Base-by-base conservation (phyloP, 2,113 vertebrate species). In the Channa maculata region DNA sequence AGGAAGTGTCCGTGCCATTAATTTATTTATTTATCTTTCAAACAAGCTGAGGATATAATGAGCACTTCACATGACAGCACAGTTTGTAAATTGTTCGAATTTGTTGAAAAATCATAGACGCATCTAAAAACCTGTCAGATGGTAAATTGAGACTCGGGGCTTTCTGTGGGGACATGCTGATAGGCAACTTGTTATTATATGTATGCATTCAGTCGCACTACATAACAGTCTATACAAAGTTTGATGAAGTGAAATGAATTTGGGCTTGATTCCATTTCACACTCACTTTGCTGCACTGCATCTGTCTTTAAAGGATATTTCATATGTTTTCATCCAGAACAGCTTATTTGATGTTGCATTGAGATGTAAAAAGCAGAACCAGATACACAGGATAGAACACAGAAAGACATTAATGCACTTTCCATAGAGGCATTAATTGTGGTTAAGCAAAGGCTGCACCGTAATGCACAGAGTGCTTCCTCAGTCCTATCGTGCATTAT, bases 381-480 rank as follows among this genome's bases (percentile, higher is more conserved):
- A 64, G 75, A 83, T 61, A 39, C 8, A 37, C 24, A 41, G 72
- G 59, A 79, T 71, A 60, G 6, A 58, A 13, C 41, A 34, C 3
- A 57, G 7, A 63, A 58, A 68, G 39, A 61, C 39, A 34, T 79
- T 75, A 88, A 87, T 84, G 84, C 82, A 90, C 61, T 79, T 63
- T 61, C n/a, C 75, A 36, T 24, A 24, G 14, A 15, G 65, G 38
- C 68, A 81, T 75, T 76, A 71, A 67, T 69, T 85, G 84, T 86
- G 86, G 79, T 89, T 89, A 86, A 91, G 85, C 79, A 90, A 65
- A 78, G 37, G 13, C 65, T 66, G 68, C 77, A 54, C 51, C 65
- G 44, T 86, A 71, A 82, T 86, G 77, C 71, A 59, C 65, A 84
- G 61, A 90, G 86, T 90, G 88, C 84, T 80, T 82, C 55, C 49